phyloP scores from a whole-genome alignment of 2,888 invertebrate species.

The Rosalia funebris region DNA sequence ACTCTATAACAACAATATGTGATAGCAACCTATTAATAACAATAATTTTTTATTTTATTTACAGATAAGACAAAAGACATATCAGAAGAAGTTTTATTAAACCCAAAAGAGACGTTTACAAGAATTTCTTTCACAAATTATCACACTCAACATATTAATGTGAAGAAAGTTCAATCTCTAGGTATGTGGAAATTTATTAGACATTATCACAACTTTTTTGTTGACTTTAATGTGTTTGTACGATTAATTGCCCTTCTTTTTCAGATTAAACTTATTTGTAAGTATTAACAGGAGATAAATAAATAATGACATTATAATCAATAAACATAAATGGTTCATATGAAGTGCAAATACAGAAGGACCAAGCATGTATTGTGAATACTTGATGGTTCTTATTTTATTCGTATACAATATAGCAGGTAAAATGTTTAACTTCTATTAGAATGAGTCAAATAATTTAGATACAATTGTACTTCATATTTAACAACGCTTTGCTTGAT shows the following conservation, averaged over 20 bases:
- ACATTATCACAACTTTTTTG: conserved; percentile 14
- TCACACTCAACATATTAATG: conserved; percentile 3
- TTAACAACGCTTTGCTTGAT: too few relatives aligned
- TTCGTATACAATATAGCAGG: conserved; percentile 17
- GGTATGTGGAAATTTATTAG: conserved; percentile 4
- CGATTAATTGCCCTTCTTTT: conserved; percentile 30
- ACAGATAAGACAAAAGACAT: neutral
- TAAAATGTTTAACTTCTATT: too few relatives aligned
- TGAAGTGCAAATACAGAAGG: conserved; percentile 5
- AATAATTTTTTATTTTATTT: neutral
- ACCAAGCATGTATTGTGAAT: conserved; percentile 28
- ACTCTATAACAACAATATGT: neutral
- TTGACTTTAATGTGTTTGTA: conserved; percentile 19
- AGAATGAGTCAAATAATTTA: too few relatives aligned
- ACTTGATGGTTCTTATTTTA: conserved; percentile 24
- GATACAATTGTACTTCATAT: neutral
- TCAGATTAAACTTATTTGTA: conserved; percentile 28
- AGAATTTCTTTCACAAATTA: neutral
- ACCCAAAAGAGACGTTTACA: neutral
- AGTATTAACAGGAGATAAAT: conserved; percentile 27
- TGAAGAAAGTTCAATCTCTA: conserved; percentile 3
- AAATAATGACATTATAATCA: conserved; percentile 17
- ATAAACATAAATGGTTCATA: conserved; percentile 18
- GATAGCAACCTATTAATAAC: neutral
- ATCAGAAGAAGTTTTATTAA: neutral